phyloP scores from a whole-genome alignment of 2,888 invertebrate species.

The Epinotia ramella region DNA sequence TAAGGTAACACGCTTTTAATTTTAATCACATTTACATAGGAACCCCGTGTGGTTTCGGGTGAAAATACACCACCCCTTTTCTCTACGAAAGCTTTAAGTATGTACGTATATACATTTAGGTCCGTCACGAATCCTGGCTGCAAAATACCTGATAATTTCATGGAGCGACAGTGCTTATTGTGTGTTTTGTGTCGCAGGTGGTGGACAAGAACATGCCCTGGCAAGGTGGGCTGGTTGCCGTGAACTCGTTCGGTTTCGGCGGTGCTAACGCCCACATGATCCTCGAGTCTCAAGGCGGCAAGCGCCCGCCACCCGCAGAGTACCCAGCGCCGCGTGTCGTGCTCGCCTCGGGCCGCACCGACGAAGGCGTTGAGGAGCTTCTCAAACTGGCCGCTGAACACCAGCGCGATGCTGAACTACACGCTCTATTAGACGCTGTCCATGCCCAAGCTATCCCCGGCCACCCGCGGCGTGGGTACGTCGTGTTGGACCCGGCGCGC shows the following conservation, averaged over 20 bases:
- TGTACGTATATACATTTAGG: too few species aligned
- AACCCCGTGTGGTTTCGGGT: too few species aligned
- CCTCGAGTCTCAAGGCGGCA: slow-evolving; percentile 89
- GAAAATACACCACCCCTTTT: too few species aligned
- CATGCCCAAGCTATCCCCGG: slow-evolving; percentile 89
- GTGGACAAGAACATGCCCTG: slow-evolving; percentile 93
- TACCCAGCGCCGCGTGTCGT: slow-evolving; percentile 87
- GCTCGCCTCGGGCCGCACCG: slow-evolving; percentile 93
- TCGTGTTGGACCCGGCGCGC: slow-evolving; percentile 85
- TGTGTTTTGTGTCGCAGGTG: slow-evolving; percentile 80
- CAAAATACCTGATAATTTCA: not conserved
- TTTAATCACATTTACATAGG: too few species aligned
- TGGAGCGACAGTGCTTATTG: not conserved
- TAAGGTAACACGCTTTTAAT: slow-evolving; percentile 81
- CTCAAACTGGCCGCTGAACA: slow-evolving; percentile 87
- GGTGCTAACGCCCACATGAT: slow-evolving; percentile 98
- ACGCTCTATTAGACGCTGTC: slow-evolving; percentile 91
- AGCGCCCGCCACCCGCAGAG: slow-evolving; percentile 83
- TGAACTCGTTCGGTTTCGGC: slow-evolving; percentile 99
- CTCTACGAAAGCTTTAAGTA: too few species aligned
- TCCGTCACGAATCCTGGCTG: too few species aligned
- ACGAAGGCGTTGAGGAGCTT: slow-evolving; percentile 89
- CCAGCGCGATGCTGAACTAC: slow-evolving; percentile 89
- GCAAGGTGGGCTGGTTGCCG: slow-evolving; percentile 95
- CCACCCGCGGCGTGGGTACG: slow-evolving; percentile 93